Conservation (phyloP, 30 jellyfish, hydroid and myxozoan genomes). For the Chrysaora quinquecirrha region DNA sequence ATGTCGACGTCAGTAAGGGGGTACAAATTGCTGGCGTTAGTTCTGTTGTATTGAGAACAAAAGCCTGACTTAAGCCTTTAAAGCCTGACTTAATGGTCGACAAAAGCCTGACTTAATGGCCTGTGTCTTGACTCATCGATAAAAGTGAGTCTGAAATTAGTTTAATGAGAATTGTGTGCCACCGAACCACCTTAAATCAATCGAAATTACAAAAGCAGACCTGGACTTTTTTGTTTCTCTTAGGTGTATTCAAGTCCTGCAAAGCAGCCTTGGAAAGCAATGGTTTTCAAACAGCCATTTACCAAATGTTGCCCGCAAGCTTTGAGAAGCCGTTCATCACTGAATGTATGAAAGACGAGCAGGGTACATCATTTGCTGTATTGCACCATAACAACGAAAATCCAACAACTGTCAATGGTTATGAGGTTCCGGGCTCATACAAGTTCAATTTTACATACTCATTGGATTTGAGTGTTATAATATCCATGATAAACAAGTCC, state of each 20-base stretch:
- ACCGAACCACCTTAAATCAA: no score
- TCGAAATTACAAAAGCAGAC: no score
- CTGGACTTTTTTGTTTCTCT: no score
- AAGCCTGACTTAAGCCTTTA: no score
- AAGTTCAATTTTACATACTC: not conserved
- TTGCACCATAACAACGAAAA: conserved; percentile 19
- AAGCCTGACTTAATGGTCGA: no score
- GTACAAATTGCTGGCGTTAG: no score
- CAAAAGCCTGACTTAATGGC: no score
- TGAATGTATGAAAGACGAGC: not conserved
- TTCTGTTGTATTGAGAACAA: no score
- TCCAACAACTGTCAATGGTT: not conserved
- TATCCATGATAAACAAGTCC: not conserved
- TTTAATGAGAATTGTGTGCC: no score
- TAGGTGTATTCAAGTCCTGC: conserved; percentile 6
- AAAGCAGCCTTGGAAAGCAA: not conserved
- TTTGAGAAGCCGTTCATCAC: not conserved
- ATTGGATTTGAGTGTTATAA: not conserved
- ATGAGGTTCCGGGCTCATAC: conserved; percentile 4
- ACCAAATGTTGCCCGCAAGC: not conserved
- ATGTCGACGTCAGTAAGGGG: no score
- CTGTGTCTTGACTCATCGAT: no score
- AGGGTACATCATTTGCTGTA: not conserved
- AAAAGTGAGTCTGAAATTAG: no score
- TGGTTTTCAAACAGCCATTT: not conserved